phyloP scores from a whole-genome alignment of 1,140 invertebrate genomes.

The Arion vulgaris region DNA sequence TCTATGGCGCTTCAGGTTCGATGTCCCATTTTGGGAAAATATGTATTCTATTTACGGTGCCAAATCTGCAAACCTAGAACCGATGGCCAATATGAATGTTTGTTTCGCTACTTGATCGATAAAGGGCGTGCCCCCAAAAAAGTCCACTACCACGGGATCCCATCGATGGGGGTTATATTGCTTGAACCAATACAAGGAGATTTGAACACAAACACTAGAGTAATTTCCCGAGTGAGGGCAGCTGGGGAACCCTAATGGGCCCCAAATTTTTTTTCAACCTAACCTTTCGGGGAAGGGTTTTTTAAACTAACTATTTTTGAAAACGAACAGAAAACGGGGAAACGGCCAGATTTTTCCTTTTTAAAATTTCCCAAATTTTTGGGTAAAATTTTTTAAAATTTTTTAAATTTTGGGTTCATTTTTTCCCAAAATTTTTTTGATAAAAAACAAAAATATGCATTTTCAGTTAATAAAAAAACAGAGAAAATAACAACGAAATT shows the following conservation, averaged over 20 bases:
- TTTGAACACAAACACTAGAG: constrained; percentile 52
- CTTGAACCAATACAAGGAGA: constrained; percentile 68
- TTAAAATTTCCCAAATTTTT: constrained; percentile 65
- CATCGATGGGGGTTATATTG: constrained; percentile 67
- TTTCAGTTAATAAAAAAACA: too few species aligned
- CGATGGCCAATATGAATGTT: constrained; percentile 58
- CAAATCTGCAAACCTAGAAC: constrained; percentile 49
- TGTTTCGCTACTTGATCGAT: constrained; percentile 69
- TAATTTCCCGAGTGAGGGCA: constrained; percentile 62
- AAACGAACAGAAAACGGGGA: too few species aligned
- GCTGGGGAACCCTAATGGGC: too few species aligned
- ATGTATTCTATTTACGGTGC: constrained; percentile 67
- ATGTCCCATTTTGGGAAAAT: constrained; percentile 68
- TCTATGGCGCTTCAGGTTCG: constrained; percentile 61
- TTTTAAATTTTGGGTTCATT: too few species aligned
- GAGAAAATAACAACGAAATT: too few species aligned
- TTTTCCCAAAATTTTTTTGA: too few species aligned
- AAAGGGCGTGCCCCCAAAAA: constrained; percentile 61
- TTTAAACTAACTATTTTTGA: too few species aligned
- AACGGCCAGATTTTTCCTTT: constrained; percentile 62
- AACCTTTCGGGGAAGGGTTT: too few species aligned
- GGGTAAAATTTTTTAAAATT: too few species aligned
- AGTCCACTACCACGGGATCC: constrained; percentile 64
- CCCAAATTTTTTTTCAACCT: too few species aligned
- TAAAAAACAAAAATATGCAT: too few species aligned